Percentiles rank a stretch among this genome's conserved stretches.
Conservation (phyloP, 1,140 invertebrate species). For the Palaemon carinicauda region DNA sequence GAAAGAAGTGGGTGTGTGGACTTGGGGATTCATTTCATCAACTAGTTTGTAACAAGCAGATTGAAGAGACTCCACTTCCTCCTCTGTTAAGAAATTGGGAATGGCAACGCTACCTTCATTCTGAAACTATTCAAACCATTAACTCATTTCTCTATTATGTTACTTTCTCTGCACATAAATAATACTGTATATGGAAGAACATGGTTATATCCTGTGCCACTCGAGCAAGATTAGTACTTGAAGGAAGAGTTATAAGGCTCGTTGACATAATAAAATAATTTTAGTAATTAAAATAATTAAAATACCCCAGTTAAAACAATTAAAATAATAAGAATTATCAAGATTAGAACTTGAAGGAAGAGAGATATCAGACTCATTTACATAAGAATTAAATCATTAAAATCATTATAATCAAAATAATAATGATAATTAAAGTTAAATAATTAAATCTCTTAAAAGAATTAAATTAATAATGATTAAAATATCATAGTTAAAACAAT, state of each 20-base stretch:
- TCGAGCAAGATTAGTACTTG: background rate
- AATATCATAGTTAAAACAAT: too few species aligned
- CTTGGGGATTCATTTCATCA: conserved; percentile 75
- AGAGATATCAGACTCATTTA: too few species aligned
- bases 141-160: too few species aligned
- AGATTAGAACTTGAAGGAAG: background rate
- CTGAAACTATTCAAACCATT: conserved; percentile 70
- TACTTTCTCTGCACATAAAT: background rate
- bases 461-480: too few species aligned
- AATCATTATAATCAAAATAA: too few species aligned
- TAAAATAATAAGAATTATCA: too few species aligned
- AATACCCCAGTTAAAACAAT: background rate
- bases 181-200: background rate
- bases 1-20: conserved; percentile 74
- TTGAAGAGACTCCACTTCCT: conserved; percentile 79
- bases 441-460: too few species aligned
- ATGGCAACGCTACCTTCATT: conserved; percentile 84
- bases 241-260: background rate
- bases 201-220: background rate
- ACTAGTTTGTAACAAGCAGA: conserved; percentile 77
- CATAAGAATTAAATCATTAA: too few species aligned
- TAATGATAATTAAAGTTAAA: too few species aligned
- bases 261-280: too few species aligned
- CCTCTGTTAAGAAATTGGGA: conserved; percentile 79
- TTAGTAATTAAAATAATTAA: background rate